Evolutionary conservation across 2,113 vertebrate species (phyloP).

Genomic region (Tragelaphus strepsiceros): DNA sequence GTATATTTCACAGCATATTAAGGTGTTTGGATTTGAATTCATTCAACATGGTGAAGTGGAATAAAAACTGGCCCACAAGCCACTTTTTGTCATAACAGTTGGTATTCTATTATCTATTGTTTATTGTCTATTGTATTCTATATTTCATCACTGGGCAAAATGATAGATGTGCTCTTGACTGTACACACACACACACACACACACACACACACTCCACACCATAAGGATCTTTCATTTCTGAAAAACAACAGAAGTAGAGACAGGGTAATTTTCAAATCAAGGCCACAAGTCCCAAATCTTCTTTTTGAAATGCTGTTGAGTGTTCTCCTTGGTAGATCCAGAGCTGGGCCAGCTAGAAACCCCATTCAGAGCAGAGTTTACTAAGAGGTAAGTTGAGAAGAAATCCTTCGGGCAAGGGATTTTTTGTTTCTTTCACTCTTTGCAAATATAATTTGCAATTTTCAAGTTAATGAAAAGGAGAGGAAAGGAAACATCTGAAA

Average conservation of each 20-base stretch:
- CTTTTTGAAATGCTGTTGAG: not conserved
- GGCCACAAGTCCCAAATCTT: not conserved
- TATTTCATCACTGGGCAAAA: not conserved
- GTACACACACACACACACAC: not conserved
- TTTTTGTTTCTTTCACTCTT: not conserved
- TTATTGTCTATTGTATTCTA: not conserved
- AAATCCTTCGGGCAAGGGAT: not conserved
- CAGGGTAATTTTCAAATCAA: not conserved
- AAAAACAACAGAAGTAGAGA: not conserved
- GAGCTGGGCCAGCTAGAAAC: not conserved
- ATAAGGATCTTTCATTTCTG: not conserved
- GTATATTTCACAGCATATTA: not conserved
- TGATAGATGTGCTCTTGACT: not conserved
- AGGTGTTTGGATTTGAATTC: not conserved
- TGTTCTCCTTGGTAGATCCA: not conserved
- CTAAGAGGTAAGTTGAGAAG: not conserved
- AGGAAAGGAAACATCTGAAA: not conserved
- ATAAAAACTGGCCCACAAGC: not conserved
- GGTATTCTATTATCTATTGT: not conserved
- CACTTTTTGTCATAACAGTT: not conserved
- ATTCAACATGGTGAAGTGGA: not conserved
- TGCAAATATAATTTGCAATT: not conserved
- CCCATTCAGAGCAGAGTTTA: not conserved
- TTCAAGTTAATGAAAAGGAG: constrained; percentile 17
- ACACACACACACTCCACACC: not conserved